A percentile compares a stretch with the other conserved stretches of the same genome.
These are phyloP conservation scores for Odontamblyopus rebecca DNA, from an alignment of 2,797 vertebrate species.

Conservation along the genomic window DNA sequence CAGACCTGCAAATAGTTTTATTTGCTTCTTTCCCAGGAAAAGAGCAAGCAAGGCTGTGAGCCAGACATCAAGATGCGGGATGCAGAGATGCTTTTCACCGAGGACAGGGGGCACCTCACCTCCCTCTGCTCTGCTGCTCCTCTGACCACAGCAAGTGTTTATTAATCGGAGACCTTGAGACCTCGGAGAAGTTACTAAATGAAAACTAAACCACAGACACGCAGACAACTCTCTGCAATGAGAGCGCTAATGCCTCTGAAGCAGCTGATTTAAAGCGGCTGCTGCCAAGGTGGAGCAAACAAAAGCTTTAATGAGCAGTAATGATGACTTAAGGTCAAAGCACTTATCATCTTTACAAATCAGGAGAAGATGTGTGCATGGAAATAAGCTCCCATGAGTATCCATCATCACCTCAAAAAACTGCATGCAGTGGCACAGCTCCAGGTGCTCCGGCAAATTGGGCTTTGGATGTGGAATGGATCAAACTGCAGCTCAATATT, in stretches of 20 bases:
- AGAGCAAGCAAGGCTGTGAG: slow-evolving; percentile 52
- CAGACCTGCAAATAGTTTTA: slow-evolving; percentile 70
- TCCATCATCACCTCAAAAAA: slow-evolving; percentile 90
- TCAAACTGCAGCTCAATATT: slow-evolving; percentile 98
- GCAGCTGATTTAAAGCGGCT: slow-evolving; percentile 46
- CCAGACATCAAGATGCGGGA: slow-evolving; percentile 62
- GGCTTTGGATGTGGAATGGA: slow-evolving; percentile 91
- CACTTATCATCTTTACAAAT: slow-evolving; percentile 77
- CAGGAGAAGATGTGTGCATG: slow-evolving; percentile 66
- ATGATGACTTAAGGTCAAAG: slow-evolving; percentile 77
- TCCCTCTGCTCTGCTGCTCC: slow-evolving; percentile 56
- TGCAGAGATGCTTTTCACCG: slow-evolving; percentile 51
- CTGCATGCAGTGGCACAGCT: slow-evolving; percentile 83
- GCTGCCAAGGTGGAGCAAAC: slow-evolving; percentile 61
- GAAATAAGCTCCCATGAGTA: slow-evolving; percentile 82
- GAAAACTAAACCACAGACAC: slow-evolving; percentile 37
- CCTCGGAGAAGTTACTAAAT: slow-evolving; percentile 65
- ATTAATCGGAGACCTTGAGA: slow-evolving; percentile 84
- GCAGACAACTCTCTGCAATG: slow-evolving; percentile 50
- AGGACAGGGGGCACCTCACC: slow-evolving; percentile 68
- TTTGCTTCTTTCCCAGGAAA: slow-evolving; percentile 73
- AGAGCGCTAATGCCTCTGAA: slow-evolving; percentile 41
- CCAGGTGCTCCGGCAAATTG: slow-evolving; percentile 96
- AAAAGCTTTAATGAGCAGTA: slow-evolving; percentile 70
- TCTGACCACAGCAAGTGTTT: slow-evolving; percentile 77